Percentiles rank a stretch among this genome's conserved stretches.
These are phyloP conservation scores for Xenopus tropicalis DNA, from an alignment of 2,113 vertebrate genomes.

Conservation along the genomic window UCB_Xtro_10.0 CM004445.2:94119001-94119500, in stretches of 20 bases:
- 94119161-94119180: constrained; percentile 31
- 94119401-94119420: no score
- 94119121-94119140: constrained; percentile 34
- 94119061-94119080: constrained; percentile 1
- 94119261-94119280: no score
- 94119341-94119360: no score
- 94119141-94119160: constrained; percentile 22
- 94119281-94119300: no score
- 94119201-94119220: constrained; percentile 27
- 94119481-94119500: no score
- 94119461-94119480: no score
- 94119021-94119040: constrained; percentile 1
- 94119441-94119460: no score
- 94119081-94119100: constrained; percentile 35
- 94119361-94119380: no score
- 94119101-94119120: constrained; percentile 36
- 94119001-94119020: constrained; percentile 35
- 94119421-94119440: no score
- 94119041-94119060: constrained; percentile 9
- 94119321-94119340: no score
- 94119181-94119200: constrained; percentile 25
- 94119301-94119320: no score
- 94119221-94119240: constrained; percentile 34
- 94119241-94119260: constrained; percentile 19
- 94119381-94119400: no score